Percentiles rank a stretch among this genome's conserved stretches.
These are phyloP conservation scores for Hoplostethus mediterraneus DNA, from an alignment of 2,797 vertebrate species.

Conservation along the genomic window DNA sequence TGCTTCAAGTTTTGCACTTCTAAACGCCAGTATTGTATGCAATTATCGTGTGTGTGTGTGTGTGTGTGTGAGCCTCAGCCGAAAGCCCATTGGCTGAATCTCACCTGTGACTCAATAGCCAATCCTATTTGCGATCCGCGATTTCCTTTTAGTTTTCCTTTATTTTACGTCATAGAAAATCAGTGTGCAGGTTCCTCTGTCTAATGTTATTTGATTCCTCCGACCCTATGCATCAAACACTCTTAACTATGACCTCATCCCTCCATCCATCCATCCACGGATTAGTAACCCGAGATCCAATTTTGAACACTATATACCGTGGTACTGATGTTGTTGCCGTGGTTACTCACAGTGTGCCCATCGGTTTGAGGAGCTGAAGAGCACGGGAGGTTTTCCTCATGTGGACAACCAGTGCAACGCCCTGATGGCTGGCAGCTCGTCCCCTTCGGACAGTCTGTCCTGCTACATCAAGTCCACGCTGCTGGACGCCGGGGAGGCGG, in stretches of 20 bases:
- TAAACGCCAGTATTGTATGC: too few species aligned
- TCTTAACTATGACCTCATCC: constrained; percentile 22
- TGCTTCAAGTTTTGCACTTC: too few species aligned
- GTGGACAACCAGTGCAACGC: constrained; percentile 92
- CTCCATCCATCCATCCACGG: constrained; percentile 12
- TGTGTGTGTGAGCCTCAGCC: too few species aligned
- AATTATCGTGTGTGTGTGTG: too few species aligned
- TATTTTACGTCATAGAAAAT: too few species aligned
- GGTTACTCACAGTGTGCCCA: constrained; percentile 89
- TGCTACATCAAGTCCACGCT: constrained; percentile 88
- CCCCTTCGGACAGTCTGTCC: constrained; percentile 85
- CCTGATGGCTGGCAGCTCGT: constrained; percentile 84
- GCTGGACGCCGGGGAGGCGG: constrained; percentile 83
- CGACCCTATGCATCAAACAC: too few species aligned
- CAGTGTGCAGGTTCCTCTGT: too few species aligned
- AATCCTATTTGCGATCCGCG: too few species aligned
- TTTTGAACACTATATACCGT: not conserved
- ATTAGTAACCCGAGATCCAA: not conserved
- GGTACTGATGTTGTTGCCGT: constrained; percentile 20
- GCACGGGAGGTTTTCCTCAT: constrained; percentile 86
- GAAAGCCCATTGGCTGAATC: too few species aligned
- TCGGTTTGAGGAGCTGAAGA: constrained; percentile 96
- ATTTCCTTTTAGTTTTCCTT: too few species aligned
- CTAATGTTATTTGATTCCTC: too few species aligned
- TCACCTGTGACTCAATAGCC: too few species aligned